Evolutionary conservation across 1,140 invertebrate genomes (phyloP), one percentile per base, ranked within the genome.

Genomic region (Batillaria attramentaria): DNA sequence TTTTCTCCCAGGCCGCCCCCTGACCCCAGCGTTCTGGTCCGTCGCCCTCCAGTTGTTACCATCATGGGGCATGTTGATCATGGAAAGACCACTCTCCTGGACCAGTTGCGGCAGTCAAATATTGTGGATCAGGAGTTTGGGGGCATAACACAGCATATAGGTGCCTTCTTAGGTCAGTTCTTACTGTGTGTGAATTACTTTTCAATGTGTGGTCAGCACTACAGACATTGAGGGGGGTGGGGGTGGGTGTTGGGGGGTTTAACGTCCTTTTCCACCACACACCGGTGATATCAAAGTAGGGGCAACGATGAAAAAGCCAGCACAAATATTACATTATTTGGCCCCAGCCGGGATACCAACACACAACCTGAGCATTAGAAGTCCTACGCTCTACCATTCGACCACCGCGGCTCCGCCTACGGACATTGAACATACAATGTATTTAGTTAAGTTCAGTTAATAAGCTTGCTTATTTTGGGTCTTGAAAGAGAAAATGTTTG

Each of bases 31-130:
- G 88, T 93, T 20, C 89, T 97, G 18, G 93, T 93, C 60, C 92
- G 92, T 13, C 92, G 97, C 39, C 94, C 95, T 37, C 97, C 98
- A 0, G 95, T 99, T 2, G 97, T 99, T 1, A 98, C 98, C 5
- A 96, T 99, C 24, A 99, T 99, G 98, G 98, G 98, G 0, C 98
- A 99, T 92, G 97, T 99, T 2, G 98, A 99, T 93, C 98, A 99
- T 92, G 98, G 98, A 2, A 99, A 99, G 93, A 99, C 99, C 5
- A 99, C 98, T 4, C 92, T 99, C 4, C 91, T 99, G 10, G 99
- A 99, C 92, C 92, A 95, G 0, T 91, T 99, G 31, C 91, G 98
- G 76, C 93, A 97, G 74, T 94, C 97, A 0, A 93, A 94, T 78
- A 94, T 99, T 54, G 98, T 97, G 0, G 93, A 95, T 31, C 92